A percentile compares a stretch with the other conserved stretches of the same genome.
Conservation (phyloP, 2,888 invertebrate genomes). For the Hydropsyche betteni region DNA sequence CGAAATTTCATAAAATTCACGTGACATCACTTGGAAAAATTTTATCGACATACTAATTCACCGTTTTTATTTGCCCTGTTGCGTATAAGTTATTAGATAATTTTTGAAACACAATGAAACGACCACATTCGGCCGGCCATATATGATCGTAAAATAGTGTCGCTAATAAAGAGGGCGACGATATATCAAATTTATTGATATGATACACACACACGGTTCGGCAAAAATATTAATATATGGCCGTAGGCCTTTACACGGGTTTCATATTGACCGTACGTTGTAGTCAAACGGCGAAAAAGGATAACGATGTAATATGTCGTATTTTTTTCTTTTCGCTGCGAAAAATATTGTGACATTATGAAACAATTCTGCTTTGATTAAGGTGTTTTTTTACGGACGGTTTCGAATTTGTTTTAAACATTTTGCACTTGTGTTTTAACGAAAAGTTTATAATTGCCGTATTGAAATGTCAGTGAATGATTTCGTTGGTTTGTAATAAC, state of each 20-base stretch:
- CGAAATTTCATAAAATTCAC: too few species aligned
- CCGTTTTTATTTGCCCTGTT: too few species aligned
- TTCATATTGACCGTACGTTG: neutral
- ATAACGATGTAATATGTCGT: neutral
- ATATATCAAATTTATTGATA: constrained; percentile 32
- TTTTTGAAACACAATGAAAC: too few species aligned
- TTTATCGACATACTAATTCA: too few species aligned
- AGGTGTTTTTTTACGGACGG: too few species aligned
- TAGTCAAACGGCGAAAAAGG: neutral
- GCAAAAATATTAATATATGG: constrained; percentile 2
- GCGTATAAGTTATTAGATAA: too few species aligned
- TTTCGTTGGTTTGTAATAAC: neutral
- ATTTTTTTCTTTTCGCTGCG: too few species aligned
- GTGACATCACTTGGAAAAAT: too few species aligned
- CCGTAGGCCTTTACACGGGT: constrained; percentile 8
- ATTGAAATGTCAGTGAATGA: constrained; percentile 13
- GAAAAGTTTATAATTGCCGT: constrained; percentile 1
- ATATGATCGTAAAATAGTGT: constrained; percentile 18
- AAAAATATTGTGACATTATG: too few species aligned
- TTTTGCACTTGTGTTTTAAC: neutral
- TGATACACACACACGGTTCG: neutral
- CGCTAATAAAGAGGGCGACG: constrained; percentile 20
- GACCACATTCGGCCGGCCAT: neutral
- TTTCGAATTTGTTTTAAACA: too few species aligned
- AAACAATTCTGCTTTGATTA: too few species aligned